Base-by-base conservation (phyloP, 1,140 invertebrate genomes). In the Rhagoletis pomonella region DNA sequence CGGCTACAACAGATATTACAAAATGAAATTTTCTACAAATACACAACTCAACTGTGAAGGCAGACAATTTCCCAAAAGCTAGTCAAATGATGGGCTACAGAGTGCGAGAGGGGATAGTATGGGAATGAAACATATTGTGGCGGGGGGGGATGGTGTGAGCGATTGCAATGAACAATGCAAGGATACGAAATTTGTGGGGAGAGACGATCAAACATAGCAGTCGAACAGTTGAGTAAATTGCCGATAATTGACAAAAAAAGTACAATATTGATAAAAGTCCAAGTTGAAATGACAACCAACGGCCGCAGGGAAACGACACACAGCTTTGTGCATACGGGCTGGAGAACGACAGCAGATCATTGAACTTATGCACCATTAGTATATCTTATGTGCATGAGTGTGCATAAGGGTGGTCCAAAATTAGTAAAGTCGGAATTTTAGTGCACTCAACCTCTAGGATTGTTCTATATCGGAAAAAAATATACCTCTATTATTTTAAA, bases 191-290 rank as follows among this genome's bases (percentile, higher is more conserved):
- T 17, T n/a, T 17, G 60, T 3, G 60, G 14, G 60, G 17, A 62
- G 17, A 62, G n/a, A n/a, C n/a, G n/a, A n/a, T n/a, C n/a, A n/a
- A n/a, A n/a, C n/a, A n/a, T n/a, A n/a, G n/a, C n/a, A n/a, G 17
- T 17, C 10, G 14, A 17, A 3, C 4, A 2, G n/a, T 3, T n/a
- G 73, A 19, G 19, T 55, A 81, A 55, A 81, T 58, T 55, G 0
- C 19, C 73, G 3, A 42, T 55, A 55, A 81, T 58, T n/a, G 47
- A 47, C 3, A 81, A 81, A 55, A 64, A 81, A 77, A 81, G 73
- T 81, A 47, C 69, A 77, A 77, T 77, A 77, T 77, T 81, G 73
- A 81, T 77, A 50, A 77, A 77, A 77, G 47, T 55, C 73, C 73
- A 81, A 81, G 19, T 81, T 42, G 55, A 81, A 81, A 81, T 81